These are phyloP conservation scores for Eubasilissa splendida DNA, from an alignment of 2,888 invertebrate species.

Conservation along the genomic window DNA sequence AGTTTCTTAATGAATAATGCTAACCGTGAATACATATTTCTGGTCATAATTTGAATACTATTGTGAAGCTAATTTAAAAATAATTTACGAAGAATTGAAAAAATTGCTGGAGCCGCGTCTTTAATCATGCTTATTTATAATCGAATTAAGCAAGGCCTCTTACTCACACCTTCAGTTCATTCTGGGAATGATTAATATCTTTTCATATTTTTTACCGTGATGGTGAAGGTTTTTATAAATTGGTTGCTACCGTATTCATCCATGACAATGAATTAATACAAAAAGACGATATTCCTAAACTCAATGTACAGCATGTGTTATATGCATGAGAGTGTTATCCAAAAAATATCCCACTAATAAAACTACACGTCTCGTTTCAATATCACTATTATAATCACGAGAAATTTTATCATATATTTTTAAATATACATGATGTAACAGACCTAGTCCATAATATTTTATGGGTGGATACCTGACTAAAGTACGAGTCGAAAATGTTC, in stretches of 20 bases:
- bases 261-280: neutral
- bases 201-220: slow-evolving; percentile 11
- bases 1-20: neutral
- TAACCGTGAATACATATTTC: slow-evolving; percentile 42
- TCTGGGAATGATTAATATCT: slow-evolving; percentile 27
- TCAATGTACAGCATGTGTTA: too few relatives aligned
- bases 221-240: neutral
- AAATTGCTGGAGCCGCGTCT: slow-evolving; percentile 15
- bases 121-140: slow-evolving; percentile 42
- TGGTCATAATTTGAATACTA: slow-evolving; percentile 47
- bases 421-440: too few relatives aligned
- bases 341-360: too few relatives aligned
- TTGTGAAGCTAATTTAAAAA: slow-evolving; percentile 40
- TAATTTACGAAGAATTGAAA: slow-evolving; percentile 40
- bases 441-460: too few relatives aligned
- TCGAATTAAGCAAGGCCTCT: slow-evolving; percentile 31
- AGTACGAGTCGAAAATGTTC: too few relatives aligned
- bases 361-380: too few relatives aligned
- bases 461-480: too few relatives aligned
- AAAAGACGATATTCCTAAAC: too few relatives aligned
- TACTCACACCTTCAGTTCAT: slow-evolving; percentile 10
- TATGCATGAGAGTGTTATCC: too few relatives aligned
- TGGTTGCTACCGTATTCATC: slow-evolving; percentile 7
- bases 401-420: too few relatives aligned
- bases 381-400: too few relatives aligned